These are phyloP conservation scores for Aleiodes alternator DNA, from an alignment of 2,888 invertebrate species.

Conservation along the genomic window DNA sequence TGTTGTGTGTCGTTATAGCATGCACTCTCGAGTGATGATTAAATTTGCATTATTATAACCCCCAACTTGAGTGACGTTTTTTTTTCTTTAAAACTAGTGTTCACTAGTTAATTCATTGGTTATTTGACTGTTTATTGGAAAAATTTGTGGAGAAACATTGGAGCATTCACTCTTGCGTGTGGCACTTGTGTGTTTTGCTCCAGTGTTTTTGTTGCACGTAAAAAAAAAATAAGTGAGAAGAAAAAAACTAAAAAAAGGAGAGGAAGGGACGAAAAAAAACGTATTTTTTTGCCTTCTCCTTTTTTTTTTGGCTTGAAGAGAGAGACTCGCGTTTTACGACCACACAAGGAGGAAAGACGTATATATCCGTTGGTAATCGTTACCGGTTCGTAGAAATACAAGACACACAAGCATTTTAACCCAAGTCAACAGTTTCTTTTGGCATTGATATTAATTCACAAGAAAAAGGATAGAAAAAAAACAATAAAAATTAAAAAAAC, in stretches of 20 bases:
- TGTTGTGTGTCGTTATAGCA: slow-evolving; percentile 64
- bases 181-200: slow-evolving; percentile 1
- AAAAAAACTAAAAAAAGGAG: not conserved
- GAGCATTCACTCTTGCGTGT: not conserved
- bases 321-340: not conserved
- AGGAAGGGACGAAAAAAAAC: not conserved
- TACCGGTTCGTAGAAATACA: not conserved
- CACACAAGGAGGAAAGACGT: slow-evolving; percentile 3
- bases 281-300: not conserved
- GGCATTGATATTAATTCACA: slow-evolving; percentile 4
- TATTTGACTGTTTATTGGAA: slow-evolving; percentile 23
- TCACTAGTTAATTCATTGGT: slow-evolving; percentile 31
- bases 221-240: not conserved
- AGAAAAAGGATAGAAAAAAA: not conserved
- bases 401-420: not conserved
- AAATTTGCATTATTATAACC: slow-evolving; percentile 49
- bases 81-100: slow-evolving; percentile 11
- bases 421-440: slow-evolving; percentile 18
- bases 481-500: too few species aligned
- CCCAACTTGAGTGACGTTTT: slow-evolving; percentile 45
- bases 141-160: not conserved
- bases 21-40: slow-evolving; percentile 57
- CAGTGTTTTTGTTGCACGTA: slow-evolving; percentile 24
- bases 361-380: not conserved
- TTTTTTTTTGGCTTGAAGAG: not conserved